A percentile compares a stretch with the other conserved stretches of the same genome.
Evolutionary conservation across 1,140 invertebrate genomes (phyloP).

Genomic region (Phenacoccus solenopsis): DNA sequence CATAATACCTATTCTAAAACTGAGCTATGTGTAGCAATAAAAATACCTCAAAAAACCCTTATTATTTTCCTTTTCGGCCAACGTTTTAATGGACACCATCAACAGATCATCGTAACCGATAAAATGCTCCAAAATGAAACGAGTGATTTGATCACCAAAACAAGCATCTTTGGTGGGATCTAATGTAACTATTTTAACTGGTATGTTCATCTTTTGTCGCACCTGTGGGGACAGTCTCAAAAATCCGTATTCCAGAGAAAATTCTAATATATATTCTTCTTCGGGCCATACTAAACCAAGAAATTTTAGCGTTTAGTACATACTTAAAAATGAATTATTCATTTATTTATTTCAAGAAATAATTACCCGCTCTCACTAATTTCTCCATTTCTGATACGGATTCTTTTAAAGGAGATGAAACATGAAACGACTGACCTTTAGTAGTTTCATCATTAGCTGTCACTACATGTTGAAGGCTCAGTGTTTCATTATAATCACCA

Average conservation of each 20-base stretch:
- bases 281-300: conserved; percentile 54
- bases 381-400: conserved; percentile 4
- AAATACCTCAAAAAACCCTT: conserved; percentile 76
- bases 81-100: conserved; percentile 87
- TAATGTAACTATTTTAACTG: conserved; percentile 80
- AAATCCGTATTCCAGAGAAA: conserved; percentile 94
- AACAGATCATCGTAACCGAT: conserved; percentile 93
- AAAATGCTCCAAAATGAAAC: conserved; percentile 81
- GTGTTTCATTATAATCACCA: not conserved
- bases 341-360: no score
- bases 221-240: conserved; percentile 75
- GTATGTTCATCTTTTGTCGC: conserved; percentile 73
- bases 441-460: not conserved
- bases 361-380: not conserved
- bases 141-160: conserved; percentile 84
- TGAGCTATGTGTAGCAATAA: no score
- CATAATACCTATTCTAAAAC: no score
- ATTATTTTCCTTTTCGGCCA: conserved; percentile 92
- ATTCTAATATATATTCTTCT: conserved; percentile 95
- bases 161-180: conserved; percentile 79
- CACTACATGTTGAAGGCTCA: not conserved
- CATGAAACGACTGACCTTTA: not conserved
- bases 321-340: not conserved
- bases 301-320: not conserved
- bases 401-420: not conserved